Evolutionary conservation across 2,888 invertebrate species (phyloP), one percentile per base, ranked within the genome.

Genomic region (Piscicola geometra): DNA sequence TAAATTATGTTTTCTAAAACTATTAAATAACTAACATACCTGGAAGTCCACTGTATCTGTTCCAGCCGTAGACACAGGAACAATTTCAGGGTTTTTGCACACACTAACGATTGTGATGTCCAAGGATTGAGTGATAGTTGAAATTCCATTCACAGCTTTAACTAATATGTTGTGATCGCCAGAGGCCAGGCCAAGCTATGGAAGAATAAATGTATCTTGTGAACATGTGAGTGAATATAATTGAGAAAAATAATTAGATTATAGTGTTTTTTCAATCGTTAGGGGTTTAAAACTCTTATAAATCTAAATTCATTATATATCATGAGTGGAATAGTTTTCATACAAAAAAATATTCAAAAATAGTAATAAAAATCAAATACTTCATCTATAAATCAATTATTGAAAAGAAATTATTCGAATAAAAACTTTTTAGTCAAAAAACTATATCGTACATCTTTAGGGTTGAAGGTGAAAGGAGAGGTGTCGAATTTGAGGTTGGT

Each of bases 141-240:
- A 35, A 25, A 73, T 64, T 64, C 64, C 73, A 64, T 73, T 73
- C 0, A 35, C 33, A 21, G 73, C 73, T 0, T 60, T 73, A 12
- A 73, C 56, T 35, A 1, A 1, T 35, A 73, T 36, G 33, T n/a
- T 64, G 73, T 33, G 64, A 32, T 73, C 32, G 18, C 73, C 73
- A 3, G 73, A 64, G 64, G 64, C 30, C 5, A 73, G 73, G 36
- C 41, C 41, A 5, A 64, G 35, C 73, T 73, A 33, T n/a, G 18
- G n/a, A n/a, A n/a, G n/a, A n/a, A n/a, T n/a, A n/a, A n/a, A n/a
- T n/a, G n/a, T n/a, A n/a, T n/a, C n/a, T n/a, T n/a, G n/a, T n/a
- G n/a, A n/a, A n/a, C n/a, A n/a, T n/a, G n/a, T n/a, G n/a, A n/a
- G n/a, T n/a, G n/a, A n/a, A n/a, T n/a, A n/a, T n/a, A n/a, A n/a